Percentiles rank a stretch among this genome's conserved stretches.
Conservation (phyloP, 2,113 vertebrate genomes). For the Epinephelus cyanopodus region DNA sequence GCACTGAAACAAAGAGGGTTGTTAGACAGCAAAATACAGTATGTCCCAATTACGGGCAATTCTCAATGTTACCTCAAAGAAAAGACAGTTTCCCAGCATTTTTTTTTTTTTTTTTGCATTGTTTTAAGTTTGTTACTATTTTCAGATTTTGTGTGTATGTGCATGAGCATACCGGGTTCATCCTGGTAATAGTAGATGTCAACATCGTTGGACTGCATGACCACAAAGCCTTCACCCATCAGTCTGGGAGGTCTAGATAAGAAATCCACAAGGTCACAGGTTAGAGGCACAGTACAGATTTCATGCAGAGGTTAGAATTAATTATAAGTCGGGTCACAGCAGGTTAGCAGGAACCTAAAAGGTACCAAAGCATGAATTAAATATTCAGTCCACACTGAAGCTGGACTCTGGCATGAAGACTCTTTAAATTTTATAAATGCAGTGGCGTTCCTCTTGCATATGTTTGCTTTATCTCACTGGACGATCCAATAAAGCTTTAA, state of each 20-base stretch:
- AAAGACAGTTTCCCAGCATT: not conserved
- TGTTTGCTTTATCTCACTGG: slow-evolving; percentile 1
- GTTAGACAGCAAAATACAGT: not conserved
- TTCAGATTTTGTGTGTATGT: not conserved
- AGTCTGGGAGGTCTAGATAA: slow-evolving; percentile 91
- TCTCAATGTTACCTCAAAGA: not conserved
- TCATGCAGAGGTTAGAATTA: not conserved
- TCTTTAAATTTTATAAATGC: not conserved
- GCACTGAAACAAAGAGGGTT: no score
- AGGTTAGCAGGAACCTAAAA: not conserved
- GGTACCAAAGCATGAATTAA: not conserved
- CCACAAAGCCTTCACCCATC: slow-evolving; percentile 99
- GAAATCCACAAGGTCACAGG: not conserved
- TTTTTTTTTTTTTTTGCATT: no score
- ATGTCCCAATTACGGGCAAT: not conserved
- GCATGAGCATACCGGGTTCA: slow-evolving; percentile 90
- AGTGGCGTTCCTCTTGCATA: not conserved
- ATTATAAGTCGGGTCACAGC: not conserved
- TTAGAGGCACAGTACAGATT: not conserved
- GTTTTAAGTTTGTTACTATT: not conserved
- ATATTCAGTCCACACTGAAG: not conserved
- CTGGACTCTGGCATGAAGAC: not conserved
- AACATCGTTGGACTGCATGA: slow-evolving; percentile 99
- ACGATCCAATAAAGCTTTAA: slow-evolving; percentile 5
- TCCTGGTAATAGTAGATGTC: slow-evolving; percentile 99